A percentile compares a stretch with the other conserved stretches of the same genome.
These are phyloP conservation scores for Umimayanthus chanpuru DNA, from an alignment of 92 coral and sea anemone genomes.

Conservation along the genomic window DNA sequence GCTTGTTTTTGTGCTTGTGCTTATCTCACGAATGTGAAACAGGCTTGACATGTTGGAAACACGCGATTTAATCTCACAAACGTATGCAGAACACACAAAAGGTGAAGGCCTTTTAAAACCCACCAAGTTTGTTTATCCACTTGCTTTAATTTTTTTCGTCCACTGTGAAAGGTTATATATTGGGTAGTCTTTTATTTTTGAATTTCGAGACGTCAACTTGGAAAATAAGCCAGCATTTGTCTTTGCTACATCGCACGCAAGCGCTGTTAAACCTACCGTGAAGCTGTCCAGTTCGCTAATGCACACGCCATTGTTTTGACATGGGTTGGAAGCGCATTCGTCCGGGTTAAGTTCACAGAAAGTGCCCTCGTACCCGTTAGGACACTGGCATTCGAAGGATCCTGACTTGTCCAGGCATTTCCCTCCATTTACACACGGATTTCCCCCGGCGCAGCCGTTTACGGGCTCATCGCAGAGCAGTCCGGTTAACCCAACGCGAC, in stretches of 20 bases:
- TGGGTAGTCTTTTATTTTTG: neutral
- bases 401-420: conserved; percentile 77
- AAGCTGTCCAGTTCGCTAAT: conserved; percentile 49
- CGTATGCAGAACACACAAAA: too few species aligned
- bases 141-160: too few species aligned
- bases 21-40: too few species aligned
- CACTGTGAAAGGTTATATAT: neutral
- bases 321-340: conserved; percentile 69
- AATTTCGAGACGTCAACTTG: neutral
- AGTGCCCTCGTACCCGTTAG: conserved; percentile 68
- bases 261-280: conserved; percentile 22
- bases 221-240: too few species aligned
- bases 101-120: too few species aligned
- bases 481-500: conserved; percentile 74
- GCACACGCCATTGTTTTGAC: conserved; percentile 70
- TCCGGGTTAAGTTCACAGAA: conserved; percentile 68
- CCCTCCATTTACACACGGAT: conserved; percentile 76
- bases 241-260: too few species aligned
- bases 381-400: conserved; percentile 71
- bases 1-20: too few species aligned
- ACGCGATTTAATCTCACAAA: too few species aligned
- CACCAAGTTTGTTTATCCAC: too few species aligned
- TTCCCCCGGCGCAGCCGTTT: conserved; percentile 59
- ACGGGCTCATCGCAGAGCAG: conserved; percentile 73
- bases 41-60: too few species aligned